Conservation (phyloP, 2,113 vertebrate genomes). For the Neodon shergylaensis region DNA sequence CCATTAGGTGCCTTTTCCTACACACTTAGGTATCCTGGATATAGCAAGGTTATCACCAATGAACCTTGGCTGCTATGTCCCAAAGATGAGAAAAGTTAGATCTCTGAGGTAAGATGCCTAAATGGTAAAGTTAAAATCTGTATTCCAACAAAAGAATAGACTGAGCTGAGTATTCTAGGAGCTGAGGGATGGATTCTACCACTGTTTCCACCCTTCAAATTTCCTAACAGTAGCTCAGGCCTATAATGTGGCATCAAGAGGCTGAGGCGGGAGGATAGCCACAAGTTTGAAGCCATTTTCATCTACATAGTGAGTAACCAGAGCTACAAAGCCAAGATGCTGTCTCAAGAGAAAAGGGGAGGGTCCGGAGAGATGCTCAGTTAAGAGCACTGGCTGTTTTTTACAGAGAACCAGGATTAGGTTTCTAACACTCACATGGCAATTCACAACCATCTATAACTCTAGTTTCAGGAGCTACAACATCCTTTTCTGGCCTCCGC, state of each 20-base stretch:
- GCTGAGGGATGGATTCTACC: neutral
- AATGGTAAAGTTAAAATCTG: neutral
- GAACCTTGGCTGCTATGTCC: neutral
- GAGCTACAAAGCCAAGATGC: neutral
- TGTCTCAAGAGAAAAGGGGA: neutral
- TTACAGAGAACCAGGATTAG: neutral
- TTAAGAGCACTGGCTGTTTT: neutral
- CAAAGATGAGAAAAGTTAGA: neutral
- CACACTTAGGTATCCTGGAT: neutral
- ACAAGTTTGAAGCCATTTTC: neutral
- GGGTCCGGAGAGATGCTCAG: neutral
- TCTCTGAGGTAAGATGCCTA: neutral
- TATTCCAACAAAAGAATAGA: slow-evolving; percentile 1
- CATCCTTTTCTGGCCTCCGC: neutral
- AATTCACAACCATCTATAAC: neutral
- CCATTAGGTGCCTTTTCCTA: neutral
- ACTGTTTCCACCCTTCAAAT: neutral
- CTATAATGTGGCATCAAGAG: neutral
- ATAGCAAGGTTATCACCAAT: neutral
- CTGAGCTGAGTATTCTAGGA: neutral
- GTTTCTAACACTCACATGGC: neutral
- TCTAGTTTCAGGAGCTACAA: too few relatives aligned
- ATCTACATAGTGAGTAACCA: neutral
- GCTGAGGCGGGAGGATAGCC: neutral
- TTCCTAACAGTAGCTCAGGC: neutral